A percentile compares a stretch with the other conserved stretches of the same genome.
Evolutionary conservation across 2,797 vertebrate genomes (phyloP).

Genomic region (Tenualosa thibaudeaui): DNA sequence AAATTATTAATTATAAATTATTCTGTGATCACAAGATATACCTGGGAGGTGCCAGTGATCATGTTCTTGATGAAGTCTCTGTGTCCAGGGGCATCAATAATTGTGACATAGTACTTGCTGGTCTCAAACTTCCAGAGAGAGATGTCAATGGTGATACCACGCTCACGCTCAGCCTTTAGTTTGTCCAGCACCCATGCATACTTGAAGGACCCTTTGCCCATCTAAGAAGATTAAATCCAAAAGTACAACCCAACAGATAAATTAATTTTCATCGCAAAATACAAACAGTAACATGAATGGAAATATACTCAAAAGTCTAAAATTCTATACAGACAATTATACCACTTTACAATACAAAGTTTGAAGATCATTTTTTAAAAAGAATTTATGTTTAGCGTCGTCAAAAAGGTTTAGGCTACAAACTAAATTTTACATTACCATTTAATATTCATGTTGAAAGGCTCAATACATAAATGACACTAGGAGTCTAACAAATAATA

Average conservation of each 20-base stretch:
- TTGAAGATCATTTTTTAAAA: too few relatives aligned
- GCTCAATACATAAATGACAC: neutral
- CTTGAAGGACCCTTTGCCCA: conserved; percentile 85
- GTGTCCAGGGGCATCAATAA: conserved; percentile 81
- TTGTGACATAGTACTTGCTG: conserved; percentile 76
- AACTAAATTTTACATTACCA: neutral
- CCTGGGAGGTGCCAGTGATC: conserved; percentile 86
- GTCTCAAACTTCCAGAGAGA: conserved; percentile 84
- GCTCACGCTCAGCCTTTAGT: conserved; percentile 80
- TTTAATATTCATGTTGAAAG: neutral
- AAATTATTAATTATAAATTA: too few relatives aligned
- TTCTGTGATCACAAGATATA: conserved; percentile 35
- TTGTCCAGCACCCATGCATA: conserved; percentile 83
- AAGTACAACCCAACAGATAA: neutral
- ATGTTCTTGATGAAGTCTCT: conserved; percentile 86
- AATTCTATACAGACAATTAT: too few relatives aligned
- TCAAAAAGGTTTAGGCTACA: too few relatives aligned
- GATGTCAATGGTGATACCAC: conserved; percentile 82
- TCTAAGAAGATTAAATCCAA: conserved; percentile 56
- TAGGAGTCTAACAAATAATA: neutral
- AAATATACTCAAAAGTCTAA: neutral
- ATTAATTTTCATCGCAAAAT: neutral
- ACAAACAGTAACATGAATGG: neutral
- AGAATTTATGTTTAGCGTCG: too few relatives aligned
- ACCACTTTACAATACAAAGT: too few relatives aligned